Conservation (phyloP, 2,113 vertebrate species). For the Caranx melampygus region DNA sequence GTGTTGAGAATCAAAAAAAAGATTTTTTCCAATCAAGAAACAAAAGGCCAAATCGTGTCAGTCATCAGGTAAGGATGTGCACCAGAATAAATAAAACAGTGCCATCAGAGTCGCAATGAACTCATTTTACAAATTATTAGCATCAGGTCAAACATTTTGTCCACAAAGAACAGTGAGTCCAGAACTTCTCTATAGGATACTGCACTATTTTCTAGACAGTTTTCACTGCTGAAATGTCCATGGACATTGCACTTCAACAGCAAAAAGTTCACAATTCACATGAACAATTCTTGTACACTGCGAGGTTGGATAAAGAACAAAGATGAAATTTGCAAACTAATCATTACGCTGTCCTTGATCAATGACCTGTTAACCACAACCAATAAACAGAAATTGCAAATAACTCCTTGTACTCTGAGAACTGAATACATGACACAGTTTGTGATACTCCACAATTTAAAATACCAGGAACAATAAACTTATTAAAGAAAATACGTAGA, state of each 20-base stretch:
- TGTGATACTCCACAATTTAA: neutral
- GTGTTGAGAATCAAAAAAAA: neutral
- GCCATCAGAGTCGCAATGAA: neutral
- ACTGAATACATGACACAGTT: no score
- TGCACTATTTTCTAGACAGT: no score
- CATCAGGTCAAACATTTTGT: neutral
- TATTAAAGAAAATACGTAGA: neutral
- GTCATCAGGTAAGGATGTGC: slow-evolving; percentile 2
- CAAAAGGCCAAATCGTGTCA: neutral
- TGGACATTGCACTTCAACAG: no score
- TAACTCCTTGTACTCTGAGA: neutral
- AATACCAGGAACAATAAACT: neutral
- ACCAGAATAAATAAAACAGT: neutral
- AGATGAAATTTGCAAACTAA: neutral
- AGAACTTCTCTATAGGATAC: no score
- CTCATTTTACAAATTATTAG: neutral
- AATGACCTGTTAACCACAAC: neutral
- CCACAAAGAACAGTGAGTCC: no score
- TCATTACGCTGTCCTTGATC: neutral
- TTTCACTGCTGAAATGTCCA: neutral
- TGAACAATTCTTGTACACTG: neutral
- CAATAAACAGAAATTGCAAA: neutral
- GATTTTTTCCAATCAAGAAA: neutral
- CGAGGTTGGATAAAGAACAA: neutral
- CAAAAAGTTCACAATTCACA: neutral